Base-by-base conservation (phyloP, 2,888 invertebrate species). In the Oxyteleia sp. region DNA sequence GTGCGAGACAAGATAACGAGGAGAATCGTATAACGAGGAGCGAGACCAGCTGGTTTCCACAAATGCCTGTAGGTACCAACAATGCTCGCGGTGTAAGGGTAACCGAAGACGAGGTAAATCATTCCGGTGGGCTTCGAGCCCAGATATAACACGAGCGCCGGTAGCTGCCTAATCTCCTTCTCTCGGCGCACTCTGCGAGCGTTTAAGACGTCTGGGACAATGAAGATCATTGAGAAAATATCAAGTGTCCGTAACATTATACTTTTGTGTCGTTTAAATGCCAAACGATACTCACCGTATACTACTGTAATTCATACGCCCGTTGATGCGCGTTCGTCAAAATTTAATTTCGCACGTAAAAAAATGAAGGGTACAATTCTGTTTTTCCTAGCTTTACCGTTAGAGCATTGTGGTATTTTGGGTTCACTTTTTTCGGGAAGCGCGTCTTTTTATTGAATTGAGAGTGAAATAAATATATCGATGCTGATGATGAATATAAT, bases 161-260 rank as follows among this genome's bases (percentile, higher is more conserved):
- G 83, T 84, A 85, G 84, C 80, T n/a, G 13, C 47, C 29, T 57
- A n/a, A 29, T n/a, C 59, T 53, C 47, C n/a, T n/a, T 55, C 41
- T 64, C 15, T 29, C 32, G 20, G 41, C 55, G 18, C 43, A 32
- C 49, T 29, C 74, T 61, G 26, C 55, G 51, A 68, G 26, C 76
- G 66, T 64, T 72, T 53, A 78, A 84, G 75, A 84, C 71, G 66
- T 32, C 64, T 68, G 85, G 86, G 84, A 92, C 92, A 92, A 92
- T 92, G 90, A 92, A 87, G 90, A 92, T 93, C 92, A 91, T 92
- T 89, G 91, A 89, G 89, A 92, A 92, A 93, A 92, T 93, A 93
- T 93, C 93, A 88, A 90, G 91, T 93, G 91, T 92, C 92, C 87
- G 92, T 92, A 92, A 93, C 92, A 90, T 85, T 92, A 93, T 91